Conservation (phyloP, 2,888 invertebrate genomes). For the Diarsia dahlii region DNA sequence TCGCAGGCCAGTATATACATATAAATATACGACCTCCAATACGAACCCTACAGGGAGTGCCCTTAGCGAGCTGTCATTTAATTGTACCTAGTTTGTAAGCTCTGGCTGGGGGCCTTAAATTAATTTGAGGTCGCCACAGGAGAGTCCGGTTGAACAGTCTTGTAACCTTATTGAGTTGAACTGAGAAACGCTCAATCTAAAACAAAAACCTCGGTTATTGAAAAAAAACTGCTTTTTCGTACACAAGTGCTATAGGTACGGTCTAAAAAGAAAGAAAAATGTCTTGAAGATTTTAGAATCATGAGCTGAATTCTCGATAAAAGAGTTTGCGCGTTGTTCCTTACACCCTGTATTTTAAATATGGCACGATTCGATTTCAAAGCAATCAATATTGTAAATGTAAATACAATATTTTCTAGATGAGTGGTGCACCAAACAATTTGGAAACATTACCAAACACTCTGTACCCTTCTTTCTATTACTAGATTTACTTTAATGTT, state of each 20-base stretch:
- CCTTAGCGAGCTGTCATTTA: too few species aligned
- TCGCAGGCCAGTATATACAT: too few species aligned
- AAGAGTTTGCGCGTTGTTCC: not conserved
- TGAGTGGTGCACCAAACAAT: constrained; percentile 35
- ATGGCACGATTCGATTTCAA: constrained; percentile 29
- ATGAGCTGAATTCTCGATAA: not conserved
- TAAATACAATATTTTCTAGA: constrained; percentile 43
- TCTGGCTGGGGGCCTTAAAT: too few species aligned
- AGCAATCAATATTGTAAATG: constrained; percentile 49
- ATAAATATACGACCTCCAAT: too few species aligned
- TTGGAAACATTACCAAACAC: constrained; percentile 6
- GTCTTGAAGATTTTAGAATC: not conserved
- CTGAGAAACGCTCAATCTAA: too few species aligned
- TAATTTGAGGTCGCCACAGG: too few species aligned
- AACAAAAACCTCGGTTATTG: too few species aligned
- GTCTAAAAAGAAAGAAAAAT: not conserved
- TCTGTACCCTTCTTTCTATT: constrained; percentile 11
- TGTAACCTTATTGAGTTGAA: too few species aligned
- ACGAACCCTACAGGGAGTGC: too few species aligned
- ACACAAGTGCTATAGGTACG: not conserved
- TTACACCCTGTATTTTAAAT: constrained; percentile 5
- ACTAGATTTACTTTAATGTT: constrained; percentile 15
- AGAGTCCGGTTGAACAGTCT: too few species aligned
- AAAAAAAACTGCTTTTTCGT: too few species aligned
- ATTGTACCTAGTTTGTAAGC: too few species aligned